Evolutionary conservation across 2,113 vertebrate species (phyloP), one percentile per base, ranked within the genome.

Genomic region (Amblyornis subalaris): DNA sequence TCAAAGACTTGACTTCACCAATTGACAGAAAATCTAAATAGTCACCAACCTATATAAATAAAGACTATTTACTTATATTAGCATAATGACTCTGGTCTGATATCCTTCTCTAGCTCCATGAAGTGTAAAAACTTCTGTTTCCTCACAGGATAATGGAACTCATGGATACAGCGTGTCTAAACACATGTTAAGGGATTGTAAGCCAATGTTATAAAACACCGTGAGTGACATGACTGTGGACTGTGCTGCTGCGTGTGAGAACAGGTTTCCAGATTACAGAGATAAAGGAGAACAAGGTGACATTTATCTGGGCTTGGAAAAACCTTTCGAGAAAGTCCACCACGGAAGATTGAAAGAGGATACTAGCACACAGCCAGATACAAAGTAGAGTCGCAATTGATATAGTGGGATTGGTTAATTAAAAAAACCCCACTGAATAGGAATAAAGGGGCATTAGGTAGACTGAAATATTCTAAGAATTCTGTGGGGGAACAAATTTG

Each of bases 361-460:
- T 64, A 22, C 5, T 47, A 33, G 25, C 33, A 66, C 28, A 71
- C 14, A 74, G 12, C 7, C 33, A n/a, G 20, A 35, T 57, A 65
- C 16, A n/a, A 78, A 61, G 6, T 21, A 78, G 64, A 92, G 8
- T 7, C 12, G 38, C 0, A 7, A 20, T 1, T 78, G 14, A 71
- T 25, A 35, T 16, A 50, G 8, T n/a, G 7, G 3, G 3, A 45
- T 20, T 48, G 14, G n/a, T 70, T 60, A 69, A 64, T 36, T 38
- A 4, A 36, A 42, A 15, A 0, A 8, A 3, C 1, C 2, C 1
- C 4, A 33, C 10, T 6, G 9, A 31, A 25, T 8, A 65, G 26
- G 12, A 79, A 42, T 67, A 67, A 83, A 87, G 75, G 9, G 26
- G 6, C 20, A 50, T 29, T 80, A 45, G 11, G 16, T 70, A 76